Conservation (phyloP, 30 jellyfish, hydroid and myxozoan genomes). For the Sanderia malayensis region DNA sequence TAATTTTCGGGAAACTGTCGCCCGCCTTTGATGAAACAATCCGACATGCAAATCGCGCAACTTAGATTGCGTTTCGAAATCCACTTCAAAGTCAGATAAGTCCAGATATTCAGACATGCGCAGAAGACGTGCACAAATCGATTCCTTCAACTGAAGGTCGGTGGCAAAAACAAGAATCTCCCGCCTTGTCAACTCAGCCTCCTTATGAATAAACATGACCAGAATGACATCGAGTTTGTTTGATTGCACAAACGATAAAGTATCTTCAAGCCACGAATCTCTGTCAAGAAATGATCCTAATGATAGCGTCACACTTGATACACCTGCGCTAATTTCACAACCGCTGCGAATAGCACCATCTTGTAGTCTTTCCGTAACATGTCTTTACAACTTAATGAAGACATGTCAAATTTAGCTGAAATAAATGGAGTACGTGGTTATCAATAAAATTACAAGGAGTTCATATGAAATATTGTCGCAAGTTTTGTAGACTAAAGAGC, state of each 20-base stretch:
- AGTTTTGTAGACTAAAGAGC: too few relatives aligned
- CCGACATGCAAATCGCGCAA: too few relatives aligned
- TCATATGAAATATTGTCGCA: not conserved
- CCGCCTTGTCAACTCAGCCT: slow-evolving; percentile 35
- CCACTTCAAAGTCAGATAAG: not conserved
- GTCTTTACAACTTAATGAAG: slow-evolving; percentile 39
- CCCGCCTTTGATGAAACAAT: slow-evolving; percentile 32
- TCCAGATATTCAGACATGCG: slow-evolving; percentile 8
- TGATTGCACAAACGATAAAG: not conserved
- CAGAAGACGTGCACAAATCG: slow-evolving; percentile 4
- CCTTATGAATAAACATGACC: slow-evolving; percentile 62
- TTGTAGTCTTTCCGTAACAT: slow-evolving; percentile 85
- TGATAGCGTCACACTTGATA: slow-evolving; percentile 64
- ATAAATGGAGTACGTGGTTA: not conserved
- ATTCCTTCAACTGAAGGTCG: slow-evolving; percentile 6
- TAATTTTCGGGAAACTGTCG: slow-evolving; percentile 61
- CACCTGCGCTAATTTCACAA: slow-evolving; percentile 22
- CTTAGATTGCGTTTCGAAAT: not conserved
- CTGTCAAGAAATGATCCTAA: slow-evolving; percentile 34
- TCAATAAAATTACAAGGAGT: not conserved
- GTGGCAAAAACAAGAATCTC: slow-evolving; percentile 40
- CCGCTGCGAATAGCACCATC: slow-evolving; percentile 11
- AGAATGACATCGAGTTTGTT: slow-evolving; percentile 31
- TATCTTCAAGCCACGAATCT: slow-evolving; percentile 18
- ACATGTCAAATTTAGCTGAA: slow-evolving; percentile 66